phyloP scores from a whole-genome alignment of 1,140 invertebrate genomes.

The Doryteuthis pealeii region DNA sequence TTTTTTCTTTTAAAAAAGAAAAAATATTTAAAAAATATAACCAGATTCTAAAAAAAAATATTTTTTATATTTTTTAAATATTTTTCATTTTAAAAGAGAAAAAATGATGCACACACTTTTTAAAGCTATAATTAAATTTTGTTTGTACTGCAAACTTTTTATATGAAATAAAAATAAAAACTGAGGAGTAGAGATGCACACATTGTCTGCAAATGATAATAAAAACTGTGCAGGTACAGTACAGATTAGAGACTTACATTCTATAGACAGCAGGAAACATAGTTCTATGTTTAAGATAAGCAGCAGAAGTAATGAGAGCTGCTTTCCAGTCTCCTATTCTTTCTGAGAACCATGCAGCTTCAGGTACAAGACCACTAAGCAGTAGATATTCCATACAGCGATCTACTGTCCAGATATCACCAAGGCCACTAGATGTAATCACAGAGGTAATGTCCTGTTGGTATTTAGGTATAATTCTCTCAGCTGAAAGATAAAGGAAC shows the following conservation, averaged over 20 bases:
- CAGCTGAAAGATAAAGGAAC: constrained; percentile 34
- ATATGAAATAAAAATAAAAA: too few relatives aligned
- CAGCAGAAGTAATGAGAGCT: constrained; percentile 48
- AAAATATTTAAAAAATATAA: too few relatives aligned
- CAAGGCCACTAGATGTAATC: constrained; percentile 40
- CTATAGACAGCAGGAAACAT: constrained; percentile 40
- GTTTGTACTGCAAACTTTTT: too few relatives aligned
- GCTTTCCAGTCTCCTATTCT: constrained; percentile 59
- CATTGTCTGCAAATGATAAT: too few relatives aligned
- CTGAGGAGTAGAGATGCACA: too few relatives aligned
- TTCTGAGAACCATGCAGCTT: constrained; percentile 56
- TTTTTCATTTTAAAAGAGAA: too few relatives aligned
- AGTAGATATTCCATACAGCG: constrained; percentile 55
- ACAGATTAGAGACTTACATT: constrained; percentile 30
- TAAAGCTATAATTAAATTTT: too few relatives aligned
- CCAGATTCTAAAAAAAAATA: too few relatives aligned
- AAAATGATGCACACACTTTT: too few relatives aligned
- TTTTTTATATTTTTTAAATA: too few relatives aligned
- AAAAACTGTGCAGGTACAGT: too few relatives aligned
- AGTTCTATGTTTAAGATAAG: constrained; percentile 35
- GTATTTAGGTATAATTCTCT: constrained; percentile 51
- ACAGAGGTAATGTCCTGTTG: constrained; percentile 45
- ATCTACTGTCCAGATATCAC: constrained; percentile 49
- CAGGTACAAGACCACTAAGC: constrained; percentile 50
- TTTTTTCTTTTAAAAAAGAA: too few relatives aligned